Conservation (phyloP, 2,113 vertebrate species). For the Ranitomeya imitator region DNA sequence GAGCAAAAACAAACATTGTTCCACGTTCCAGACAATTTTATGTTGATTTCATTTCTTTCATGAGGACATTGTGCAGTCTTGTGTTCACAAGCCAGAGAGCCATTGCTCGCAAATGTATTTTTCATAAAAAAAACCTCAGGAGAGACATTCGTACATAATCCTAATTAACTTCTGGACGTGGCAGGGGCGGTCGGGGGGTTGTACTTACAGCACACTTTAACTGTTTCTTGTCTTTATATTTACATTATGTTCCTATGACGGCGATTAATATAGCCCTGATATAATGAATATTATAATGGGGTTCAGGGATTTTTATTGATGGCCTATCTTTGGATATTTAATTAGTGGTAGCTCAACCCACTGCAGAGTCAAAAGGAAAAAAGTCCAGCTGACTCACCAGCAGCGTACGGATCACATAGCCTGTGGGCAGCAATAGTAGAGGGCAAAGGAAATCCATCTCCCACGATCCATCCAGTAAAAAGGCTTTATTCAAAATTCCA, state of each 20-base stretch:
- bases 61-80: not conserved
- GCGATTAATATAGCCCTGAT: not conserved
- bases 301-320: not conserved
- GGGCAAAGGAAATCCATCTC: too few relatives aligned
- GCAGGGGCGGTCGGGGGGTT: too few relatives aligned
- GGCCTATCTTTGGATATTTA: not conserved
- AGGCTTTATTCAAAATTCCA: too few relatives aligned
- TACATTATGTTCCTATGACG: not conserved
- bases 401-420: too few relatives aligned
- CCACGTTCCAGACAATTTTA: conserved; percentile 5
- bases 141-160: not conserved
- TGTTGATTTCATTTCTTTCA: conserved; percentile 26
- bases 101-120: not conserved
- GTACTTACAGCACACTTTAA: not conserved
- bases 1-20: conserved; percentile 15
- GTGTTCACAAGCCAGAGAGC: not conserved
- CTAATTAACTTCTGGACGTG: not conserved
- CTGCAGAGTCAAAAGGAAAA: too few relatives aligned
- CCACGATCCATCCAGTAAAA: too few relatives aligned
- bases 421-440: too few relatives aligned
- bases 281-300: not conserved
- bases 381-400: too few relatives aligned
- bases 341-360: not conserved
- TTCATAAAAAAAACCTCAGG: not conserved
- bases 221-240: not conserved